These are phyloP conservation scores for Nasonia giraulti DNA, from an alignment of 1,140 invertebrate genomes.

Conservation along the genomic window DNA sequence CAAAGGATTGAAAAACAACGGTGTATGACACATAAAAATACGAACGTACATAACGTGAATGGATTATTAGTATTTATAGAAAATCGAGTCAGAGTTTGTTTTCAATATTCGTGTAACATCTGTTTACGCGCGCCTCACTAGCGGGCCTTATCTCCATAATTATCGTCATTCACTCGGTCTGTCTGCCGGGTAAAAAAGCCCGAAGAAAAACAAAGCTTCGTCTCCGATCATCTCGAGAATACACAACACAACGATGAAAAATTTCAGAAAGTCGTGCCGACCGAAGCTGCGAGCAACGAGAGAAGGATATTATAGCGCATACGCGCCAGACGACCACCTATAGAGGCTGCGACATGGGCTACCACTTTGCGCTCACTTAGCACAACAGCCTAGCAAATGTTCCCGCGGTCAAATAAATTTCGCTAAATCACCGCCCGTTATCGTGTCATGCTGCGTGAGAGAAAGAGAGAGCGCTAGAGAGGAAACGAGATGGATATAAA, in stretches of 20 bases:
- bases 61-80: no score
- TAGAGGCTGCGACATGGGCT: constrained; percentile 64
- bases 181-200: neutral
- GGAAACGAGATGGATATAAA: constrained; percentile 19
- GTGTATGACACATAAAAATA: no score
- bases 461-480: neutral
- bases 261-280: neutral
- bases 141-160: no score
- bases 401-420: constrained; percentile 61
- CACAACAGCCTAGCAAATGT: constrained; percentile 63
- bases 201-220: neutral
- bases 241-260: constrained; percentile 13
- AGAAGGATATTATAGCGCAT: neutral
- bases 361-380: constrained; percentile 71
- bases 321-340: constrained; percentile 60
- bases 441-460: constrained; percentile 27
- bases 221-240: neutral
- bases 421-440: constrained; percentile 56
- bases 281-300: neutral
- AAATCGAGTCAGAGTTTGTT: no score
- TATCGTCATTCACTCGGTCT: no score
- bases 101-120: no score
- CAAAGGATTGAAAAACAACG: no score
- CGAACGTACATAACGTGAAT: no score
- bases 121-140: no score